Evolutionary conservation across 2,797 vertebrate genomes (phyloP).

Genomic region (Remorina albescens): DNA sequence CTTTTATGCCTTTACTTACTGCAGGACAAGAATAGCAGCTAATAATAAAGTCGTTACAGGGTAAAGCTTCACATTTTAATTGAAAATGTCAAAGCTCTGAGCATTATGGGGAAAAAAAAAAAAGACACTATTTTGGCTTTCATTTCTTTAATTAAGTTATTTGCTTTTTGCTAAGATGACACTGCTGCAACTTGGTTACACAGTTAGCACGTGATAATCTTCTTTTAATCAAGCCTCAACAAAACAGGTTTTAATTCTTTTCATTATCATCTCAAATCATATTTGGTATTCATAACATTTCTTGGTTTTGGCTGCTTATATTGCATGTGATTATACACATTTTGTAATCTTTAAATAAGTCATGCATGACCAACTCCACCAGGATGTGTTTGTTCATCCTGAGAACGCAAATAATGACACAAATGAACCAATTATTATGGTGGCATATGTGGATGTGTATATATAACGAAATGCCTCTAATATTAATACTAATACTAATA

Average conservation of each 20-base stretch:
- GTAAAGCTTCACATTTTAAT: slow-evolving; percentile 46
- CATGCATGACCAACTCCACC: background rate
- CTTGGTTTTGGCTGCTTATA: background rate
- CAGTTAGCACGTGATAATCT: background rate
- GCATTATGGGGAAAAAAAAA: background rate
- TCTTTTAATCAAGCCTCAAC: slow-evolving; percentile 16
- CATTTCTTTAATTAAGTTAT: slow-evolving; percentile 18
- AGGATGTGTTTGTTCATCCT: background rate
- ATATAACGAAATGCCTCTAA: background rate
- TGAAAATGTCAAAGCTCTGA: slow-evolving; percentile 61
- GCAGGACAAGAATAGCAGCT: slow-evolving; percentile 42
- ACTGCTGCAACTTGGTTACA: background rate
- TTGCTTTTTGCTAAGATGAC: slow-evolving; percentile 17
- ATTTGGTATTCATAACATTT: background rate
- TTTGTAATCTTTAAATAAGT: background rate
- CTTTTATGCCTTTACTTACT: slow-evolving; percentile 58
- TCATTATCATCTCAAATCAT: slow-evolving; percentile 4
- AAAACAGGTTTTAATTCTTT: background rate
- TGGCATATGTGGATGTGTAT: background rate
- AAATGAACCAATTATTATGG: background rate
- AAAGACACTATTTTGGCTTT: background rate
- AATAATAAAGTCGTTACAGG: slow-evolving; percentile 29
- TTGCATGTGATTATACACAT: background rate
- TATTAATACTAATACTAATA: no score
- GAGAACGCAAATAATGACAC: background rate